These are phyloP conservation scores for Anoplolepis gracilipes DNA, from an alignment of 1,140 invertebrate genomes.

Conservation along the genomic window DNA sequence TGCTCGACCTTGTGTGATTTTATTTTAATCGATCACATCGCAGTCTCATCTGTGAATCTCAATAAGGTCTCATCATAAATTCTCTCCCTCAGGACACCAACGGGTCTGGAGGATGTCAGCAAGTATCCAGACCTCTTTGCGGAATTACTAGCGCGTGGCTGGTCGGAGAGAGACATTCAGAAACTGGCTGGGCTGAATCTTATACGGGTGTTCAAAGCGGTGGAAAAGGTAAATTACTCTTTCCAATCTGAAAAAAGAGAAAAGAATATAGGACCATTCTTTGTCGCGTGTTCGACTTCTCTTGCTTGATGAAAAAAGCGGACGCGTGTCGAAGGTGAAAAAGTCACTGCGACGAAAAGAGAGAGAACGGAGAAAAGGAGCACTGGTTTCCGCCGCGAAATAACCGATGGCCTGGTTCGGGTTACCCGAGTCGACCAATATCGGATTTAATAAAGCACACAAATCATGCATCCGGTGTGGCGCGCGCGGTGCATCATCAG, in stretches of 20 bases:
- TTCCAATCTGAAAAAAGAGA: neutral
- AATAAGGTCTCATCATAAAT: slow-evolving; percentile 52
- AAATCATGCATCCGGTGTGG: slow-evolving; percentile 75
- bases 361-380: slow-evolving; percentile 2
- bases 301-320: slow-evolving; percentile 67
- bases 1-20: neutral
- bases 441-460: slow-evolving; percentile 78
- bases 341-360: slow-evolving; percentile 16
- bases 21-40: slow-evolving; percentile 37
- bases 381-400: slow-evolving; percentile 58
- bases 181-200: slow-evolving; percentile 92
- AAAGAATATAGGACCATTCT: neutral
- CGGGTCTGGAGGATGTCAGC: slow-evolving; percentile 94
- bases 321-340: slow-evolving; percentile 51
- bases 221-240: slow-evolving; percentile 88
- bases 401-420: slow-evolving; percentile 66
- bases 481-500: slow-evolving; percentile 61
- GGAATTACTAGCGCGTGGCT: slow-evolving; percentile 89
- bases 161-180: slow-evolving; percentile 91
- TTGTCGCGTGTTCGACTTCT: neutral
- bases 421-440: slow-evolving; percentile 75
- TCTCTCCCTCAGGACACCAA: slow-evolving; percentile 87
- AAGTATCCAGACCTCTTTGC: slow-evolving; percentile 93
- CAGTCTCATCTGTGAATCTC: slow-evolving; percentile 23
- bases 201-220: slow-evolving; percentile 91